Evolutionary conservation across 2,888 invertebrate genomes (phyloP).

Genomic region (Aspidiotus rigidus): DNA sequence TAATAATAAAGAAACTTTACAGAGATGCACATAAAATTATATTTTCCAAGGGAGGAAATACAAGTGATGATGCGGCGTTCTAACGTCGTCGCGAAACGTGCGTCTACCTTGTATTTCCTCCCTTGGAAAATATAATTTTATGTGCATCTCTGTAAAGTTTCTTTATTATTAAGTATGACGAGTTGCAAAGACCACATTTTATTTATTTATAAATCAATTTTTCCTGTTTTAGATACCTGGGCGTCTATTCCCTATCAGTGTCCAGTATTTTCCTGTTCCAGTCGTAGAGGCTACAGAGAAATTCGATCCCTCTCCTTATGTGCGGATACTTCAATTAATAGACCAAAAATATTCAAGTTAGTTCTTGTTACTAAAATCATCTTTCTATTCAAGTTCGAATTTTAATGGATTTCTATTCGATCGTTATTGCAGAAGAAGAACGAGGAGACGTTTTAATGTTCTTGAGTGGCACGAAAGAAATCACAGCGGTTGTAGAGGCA

Average conservation of each 20-base stretch:
- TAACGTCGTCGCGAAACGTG: no score
- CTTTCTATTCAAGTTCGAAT: background rate
- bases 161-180: no score
- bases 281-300: conserved; percentile 54
- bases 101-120: no score
- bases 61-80: no score
- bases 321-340: conserved; percentile 83
- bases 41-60: no score
- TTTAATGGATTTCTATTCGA: background rate
- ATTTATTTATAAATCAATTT: no score
- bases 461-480: conserved; percentile 88
- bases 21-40: no score
- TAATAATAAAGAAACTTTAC: no score
- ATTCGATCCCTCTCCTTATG: conserved; percentile 86
- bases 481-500: conserved; percentile 75
- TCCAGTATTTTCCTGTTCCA: conserved; percentile 68
- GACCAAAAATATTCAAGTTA: conserved; percentile 75
- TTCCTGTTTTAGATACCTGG: conserved; percentile 70
- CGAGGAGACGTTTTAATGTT: conserved; percentile 92
- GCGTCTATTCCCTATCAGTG: conserved; percentile 81
- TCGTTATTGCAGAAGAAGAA: conserved; percentile 54
- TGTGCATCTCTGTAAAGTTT: no score
- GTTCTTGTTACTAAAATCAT: conserved; percentile 37
- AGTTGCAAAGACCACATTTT: no score
- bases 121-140: no score